Evolutionary conservation across 2,797 vertebrate species (phyloP).

Genomic region (Chelonia mydas): DNA sequence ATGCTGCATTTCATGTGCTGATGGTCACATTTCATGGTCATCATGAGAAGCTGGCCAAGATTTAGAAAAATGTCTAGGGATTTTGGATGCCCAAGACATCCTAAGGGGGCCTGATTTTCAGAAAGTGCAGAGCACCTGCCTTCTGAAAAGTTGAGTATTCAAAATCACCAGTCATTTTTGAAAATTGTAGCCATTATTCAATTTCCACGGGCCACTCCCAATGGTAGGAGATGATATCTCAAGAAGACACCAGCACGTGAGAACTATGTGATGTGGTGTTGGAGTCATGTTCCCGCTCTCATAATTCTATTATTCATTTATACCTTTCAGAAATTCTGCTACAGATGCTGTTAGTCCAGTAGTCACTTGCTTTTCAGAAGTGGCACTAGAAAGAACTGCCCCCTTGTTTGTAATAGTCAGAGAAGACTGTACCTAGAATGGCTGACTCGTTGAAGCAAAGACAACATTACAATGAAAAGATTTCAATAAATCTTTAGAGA

Average conservation of each 20-base stretch:
- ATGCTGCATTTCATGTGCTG: not conserved
- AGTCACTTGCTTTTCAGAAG: constrained; percentile 16
- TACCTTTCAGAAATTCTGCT: not conserved
- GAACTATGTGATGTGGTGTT: not conserved
- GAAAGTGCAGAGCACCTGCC: not conserved
- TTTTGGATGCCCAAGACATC: constrained; percentile 3
- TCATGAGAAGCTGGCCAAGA: not conserved
- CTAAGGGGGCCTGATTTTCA: not conserved
- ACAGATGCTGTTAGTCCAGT: not conserved
- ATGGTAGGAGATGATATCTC: not conserved
- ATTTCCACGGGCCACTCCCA: not conserved
- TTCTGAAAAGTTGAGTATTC: not conserved
- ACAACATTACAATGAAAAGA: not conserved
- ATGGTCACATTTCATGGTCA: not conserved
- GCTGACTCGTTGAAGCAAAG: not conserved
- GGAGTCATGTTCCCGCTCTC: not conserved
- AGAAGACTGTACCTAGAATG: not conserved
- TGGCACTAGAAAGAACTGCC: not conserved
- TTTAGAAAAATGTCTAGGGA: not conserved
- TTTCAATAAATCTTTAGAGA: not conserved
- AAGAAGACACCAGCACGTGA: not conserved
- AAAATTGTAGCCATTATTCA: not conserved
- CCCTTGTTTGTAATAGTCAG: not conserved
- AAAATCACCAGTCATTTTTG: not conserved
- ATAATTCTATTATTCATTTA: constrained; percentile 16